Percentiles rank a stretch among this genome's conserved stretches.
phyloP scores from a whole-genome alignment of 2,113 vertebrate species.

The Nibea albiflora region DNA sequence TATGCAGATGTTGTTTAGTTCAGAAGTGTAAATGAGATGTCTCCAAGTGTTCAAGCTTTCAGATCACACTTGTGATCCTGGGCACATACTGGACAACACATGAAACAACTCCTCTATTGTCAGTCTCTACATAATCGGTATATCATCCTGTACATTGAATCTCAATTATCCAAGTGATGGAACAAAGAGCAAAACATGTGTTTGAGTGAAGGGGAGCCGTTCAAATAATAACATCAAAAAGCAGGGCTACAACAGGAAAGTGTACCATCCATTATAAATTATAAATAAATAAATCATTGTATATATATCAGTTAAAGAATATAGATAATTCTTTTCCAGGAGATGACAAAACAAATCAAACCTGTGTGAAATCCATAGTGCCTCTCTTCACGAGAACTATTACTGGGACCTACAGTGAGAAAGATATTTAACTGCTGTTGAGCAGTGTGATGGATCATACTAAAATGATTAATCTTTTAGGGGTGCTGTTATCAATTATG shows the following conservation, averaged over 20 bases:
- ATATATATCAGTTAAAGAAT: too few relatives aligned
- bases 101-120: background rate
- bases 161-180: background rate
- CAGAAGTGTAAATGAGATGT: background rate
- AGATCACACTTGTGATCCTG: background rate
- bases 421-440: background rate
- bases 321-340: background rate
- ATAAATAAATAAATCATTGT: too few relatives aligned
- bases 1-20: background rate
- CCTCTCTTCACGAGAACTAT: background rate
- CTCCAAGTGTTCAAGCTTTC: background rate
- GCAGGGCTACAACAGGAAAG: background rate
- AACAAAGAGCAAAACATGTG: background rate
- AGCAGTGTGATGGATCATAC: background rate
- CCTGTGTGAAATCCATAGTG: background rate
- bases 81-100: background rate
- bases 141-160: background rate
- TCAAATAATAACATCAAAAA: background rate
- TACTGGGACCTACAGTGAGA: background rate
- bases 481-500: constrained; percentile 16
- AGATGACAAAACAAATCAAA: background rate
- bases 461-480: background rate
- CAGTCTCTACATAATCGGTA: background rate
- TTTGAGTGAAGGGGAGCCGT: background rate
- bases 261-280: background rate